Evolutionary conservation across 2,113 vertebrate genomes (phyloP).

Genomic region (Tonatia bakeri): DNA sequence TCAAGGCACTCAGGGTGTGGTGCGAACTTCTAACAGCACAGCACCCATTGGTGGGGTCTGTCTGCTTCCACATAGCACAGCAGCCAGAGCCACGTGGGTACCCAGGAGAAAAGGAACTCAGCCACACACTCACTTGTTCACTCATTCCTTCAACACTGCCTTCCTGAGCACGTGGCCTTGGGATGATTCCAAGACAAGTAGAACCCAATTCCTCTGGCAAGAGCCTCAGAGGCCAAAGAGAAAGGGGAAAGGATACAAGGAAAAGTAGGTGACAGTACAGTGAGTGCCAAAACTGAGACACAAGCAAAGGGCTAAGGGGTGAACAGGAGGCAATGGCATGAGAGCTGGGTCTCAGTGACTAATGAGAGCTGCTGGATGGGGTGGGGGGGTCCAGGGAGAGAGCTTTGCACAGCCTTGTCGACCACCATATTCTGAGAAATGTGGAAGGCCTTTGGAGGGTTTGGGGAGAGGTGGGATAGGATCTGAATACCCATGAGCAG

Average conservation of each 20-base stretch:
- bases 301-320: neutral
- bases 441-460: neutral
- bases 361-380: neutral
- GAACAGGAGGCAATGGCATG: neutral
- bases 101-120: neutral
- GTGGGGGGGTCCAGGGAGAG: neutral
- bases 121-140: neutral
- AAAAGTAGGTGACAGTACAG: neutral
- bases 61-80: neutral
- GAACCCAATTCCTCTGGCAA: neutral
- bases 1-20: rapidly evolving
- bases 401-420: too few species aligned
- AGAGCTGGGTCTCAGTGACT: neutral
- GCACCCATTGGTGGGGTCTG: rapidly evolving
- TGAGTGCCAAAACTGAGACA: neutral
- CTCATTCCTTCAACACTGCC: neutral
- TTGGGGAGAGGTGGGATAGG: neutral
- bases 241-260: neutral
- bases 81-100: neutral
- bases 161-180: neutral
- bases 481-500: neutral
- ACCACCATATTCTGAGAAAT: neutral
- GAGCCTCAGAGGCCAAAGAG: neutral
- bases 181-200: neutral
- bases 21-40: rapidly evolving